Evolutionary conservation across 2,888 invertebrate genomes (phyloP), one percentile per base, ranked within the genome.

Genomic region (Andrena minutula): DNA sequence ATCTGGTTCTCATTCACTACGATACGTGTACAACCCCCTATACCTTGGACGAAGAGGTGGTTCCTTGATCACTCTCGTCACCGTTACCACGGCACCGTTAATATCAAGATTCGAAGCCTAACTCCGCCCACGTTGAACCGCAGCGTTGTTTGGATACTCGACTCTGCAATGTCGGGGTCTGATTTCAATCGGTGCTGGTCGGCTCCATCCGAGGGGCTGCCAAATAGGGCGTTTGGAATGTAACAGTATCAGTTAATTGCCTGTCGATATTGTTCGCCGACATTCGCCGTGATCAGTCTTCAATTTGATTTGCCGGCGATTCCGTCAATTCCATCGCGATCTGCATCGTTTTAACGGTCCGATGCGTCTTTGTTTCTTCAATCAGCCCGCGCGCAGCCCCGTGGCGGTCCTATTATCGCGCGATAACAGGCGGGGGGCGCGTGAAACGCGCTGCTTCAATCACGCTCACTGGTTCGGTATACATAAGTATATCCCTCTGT

Each of bases 161-260:
- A 30, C n/a, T 53, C 53, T 3, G 7, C 3, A 4, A 58, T 26
- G 58, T 58, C 35, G 35, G 30, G 23, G 7, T 51, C n/a, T 30
- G 66, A n/a, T 61, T 26, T 12, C 23, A 58, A 35, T 58, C 78
- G 47, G 28, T 32, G 63, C 47, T 49, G 61, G 23, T 35, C 53
- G 61, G 66, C 73, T 10, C 10, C 35, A 61, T 12, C 61, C 41
- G 32, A 23, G 65, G 56, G 53, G 30, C n/a, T 51, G 61, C 51
- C 20, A n/a, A 49, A 76, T n/a, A 71, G 32, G 41, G 20, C 41
- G 78, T 32, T 75, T 78, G 83, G 83, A 83, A 83, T 83, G 83
- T 83, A 75, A 28, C 76, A 47, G 72, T 69, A 75, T 81, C 72
- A 26, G 61, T 69, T 65, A 76, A 69, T 76, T 47, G 69, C 68